These are phyloP conservation scores for Cheiracanthium punctorium DNA, from an alignment of 2,888 invertebrate genomes.

Conservation along the genomic window DNA sequence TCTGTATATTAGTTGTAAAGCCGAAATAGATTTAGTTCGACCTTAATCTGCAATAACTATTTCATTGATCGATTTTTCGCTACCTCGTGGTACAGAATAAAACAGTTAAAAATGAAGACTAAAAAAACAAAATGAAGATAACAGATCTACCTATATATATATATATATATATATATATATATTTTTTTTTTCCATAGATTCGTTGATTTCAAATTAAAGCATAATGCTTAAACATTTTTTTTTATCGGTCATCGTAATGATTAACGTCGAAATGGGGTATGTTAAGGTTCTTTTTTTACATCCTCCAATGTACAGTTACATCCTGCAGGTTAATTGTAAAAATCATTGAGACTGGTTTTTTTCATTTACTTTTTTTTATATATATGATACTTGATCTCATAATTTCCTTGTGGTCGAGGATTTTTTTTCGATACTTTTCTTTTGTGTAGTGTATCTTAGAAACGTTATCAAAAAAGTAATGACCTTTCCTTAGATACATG, in stretches of 20 bases:
- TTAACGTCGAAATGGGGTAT: neutral
- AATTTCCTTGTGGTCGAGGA: neutral
- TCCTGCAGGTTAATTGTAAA: neutral
- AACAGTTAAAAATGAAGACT: neutral
- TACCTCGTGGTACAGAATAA: neutral
- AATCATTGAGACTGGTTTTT: neutral
- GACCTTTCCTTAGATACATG: too few relatives aligned
- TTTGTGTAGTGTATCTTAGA: neutral
- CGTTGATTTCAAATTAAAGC: neutral
- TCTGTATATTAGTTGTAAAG: neutral
- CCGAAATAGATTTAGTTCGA: neutral
- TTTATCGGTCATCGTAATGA: neutral
- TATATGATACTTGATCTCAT: neutral
- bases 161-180: too few relatives aligned
- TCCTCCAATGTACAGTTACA: neutral
- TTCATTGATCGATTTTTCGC: neutral
- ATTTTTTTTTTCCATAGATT: neutral
- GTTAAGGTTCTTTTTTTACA: neutral
- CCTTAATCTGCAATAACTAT: neutral
- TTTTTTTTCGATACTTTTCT: neutral
- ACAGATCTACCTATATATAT: too few relatives aligned
- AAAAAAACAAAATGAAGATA: too few relatives aligned
- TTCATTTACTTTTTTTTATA: neutral
- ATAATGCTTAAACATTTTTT: neutral
- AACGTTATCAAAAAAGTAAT: too few relatives aligned